Conservation (phyloP, 2,888 invertebrate species). For the Silvanus unidentatus region DNA sequence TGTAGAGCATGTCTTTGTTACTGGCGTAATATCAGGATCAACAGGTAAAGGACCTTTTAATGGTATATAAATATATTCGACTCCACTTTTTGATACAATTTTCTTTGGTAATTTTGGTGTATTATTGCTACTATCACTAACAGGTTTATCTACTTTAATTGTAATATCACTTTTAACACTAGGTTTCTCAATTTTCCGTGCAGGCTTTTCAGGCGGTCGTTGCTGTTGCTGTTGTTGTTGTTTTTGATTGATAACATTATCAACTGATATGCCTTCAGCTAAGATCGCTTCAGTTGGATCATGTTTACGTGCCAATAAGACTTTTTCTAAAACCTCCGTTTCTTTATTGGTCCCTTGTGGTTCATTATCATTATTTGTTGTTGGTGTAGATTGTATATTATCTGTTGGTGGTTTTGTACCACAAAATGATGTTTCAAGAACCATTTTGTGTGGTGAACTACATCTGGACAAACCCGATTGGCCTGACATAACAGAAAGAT, state of each 20-base stretch:
- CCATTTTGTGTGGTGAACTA: conserved; percentile 86
- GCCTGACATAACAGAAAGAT: conserved; percentile 52
- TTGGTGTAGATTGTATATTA: background rate
- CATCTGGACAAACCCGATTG: conserved; percentile 59
- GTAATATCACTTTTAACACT: conserved; percentile 34
- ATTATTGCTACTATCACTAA: conserved; percentile 17
- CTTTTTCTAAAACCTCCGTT: conserved; percentile 52
- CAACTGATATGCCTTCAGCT: conserved; percentile 55
- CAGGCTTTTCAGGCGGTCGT: conserved; percentile 14
- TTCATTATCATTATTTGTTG: background rate
- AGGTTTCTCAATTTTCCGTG: conserved; percentile 15
- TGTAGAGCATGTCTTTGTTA: background rate
- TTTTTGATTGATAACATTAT: too few species aligned
- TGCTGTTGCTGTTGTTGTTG: background rate
- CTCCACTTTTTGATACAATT: conserved; percentile 41
- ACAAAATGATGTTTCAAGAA: conserved; percentile 86
- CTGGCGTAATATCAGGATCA: conserved; percentile 15
- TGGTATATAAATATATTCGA: conserved; percentile 48
- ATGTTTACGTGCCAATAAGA: conserved; percentile 54
- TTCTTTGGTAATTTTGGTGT: conserved; percentile 34
- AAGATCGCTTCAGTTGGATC: conserved; percentile 61
- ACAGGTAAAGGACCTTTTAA: conserved; percentile 45
- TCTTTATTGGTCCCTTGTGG: conserved; percentile 36
- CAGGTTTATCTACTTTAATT: conserved; percentile 39
- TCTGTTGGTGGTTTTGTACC: conserved; percentile 64